These are phyloP conservation scores for Phrynosoma platyrhinos DNA, from an alignment of 2,113 vertebrate species.

Conservation along the genomic window DNA sequence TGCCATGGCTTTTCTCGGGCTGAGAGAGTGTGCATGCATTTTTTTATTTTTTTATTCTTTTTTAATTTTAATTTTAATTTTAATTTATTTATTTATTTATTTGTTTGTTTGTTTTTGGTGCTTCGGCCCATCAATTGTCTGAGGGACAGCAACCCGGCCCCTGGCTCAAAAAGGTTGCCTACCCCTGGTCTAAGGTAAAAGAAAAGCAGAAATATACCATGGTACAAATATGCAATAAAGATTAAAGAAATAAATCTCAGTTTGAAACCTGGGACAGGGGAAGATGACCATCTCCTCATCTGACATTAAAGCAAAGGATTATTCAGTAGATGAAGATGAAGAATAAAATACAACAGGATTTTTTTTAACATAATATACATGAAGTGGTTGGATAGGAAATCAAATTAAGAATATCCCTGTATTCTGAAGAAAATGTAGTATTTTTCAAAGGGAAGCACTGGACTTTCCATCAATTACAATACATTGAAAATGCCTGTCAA, in stretches of 20 bases:
- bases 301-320: background rate
- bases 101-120: no score
- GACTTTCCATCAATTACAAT: background rate
- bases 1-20: no score
- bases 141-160: no score
- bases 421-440: background rate
- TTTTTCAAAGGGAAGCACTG: background rate
- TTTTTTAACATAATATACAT: background rate
- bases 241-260: background rate
- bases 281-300: background rate
- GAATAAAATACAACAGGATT: background rate
- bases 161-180: no score
- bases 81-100: no score
- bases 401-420: background rate
- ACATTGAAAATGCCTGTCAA: background rate
- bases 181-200: background rate
- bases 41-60: no score
- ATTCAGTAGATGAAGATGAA: no score
- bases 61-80: no score
- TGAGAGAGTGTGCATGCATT: no score
- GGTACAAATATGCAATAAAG: background rate
- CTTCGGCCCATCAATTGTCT: no score
- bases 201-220: background rate
- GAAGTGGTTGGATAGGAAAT: background rate
- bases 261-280: background rate